phyloP scores from a whole-genome alignment of 2,888 invertebrate species.

The Dasypogon diadema region DNA sequence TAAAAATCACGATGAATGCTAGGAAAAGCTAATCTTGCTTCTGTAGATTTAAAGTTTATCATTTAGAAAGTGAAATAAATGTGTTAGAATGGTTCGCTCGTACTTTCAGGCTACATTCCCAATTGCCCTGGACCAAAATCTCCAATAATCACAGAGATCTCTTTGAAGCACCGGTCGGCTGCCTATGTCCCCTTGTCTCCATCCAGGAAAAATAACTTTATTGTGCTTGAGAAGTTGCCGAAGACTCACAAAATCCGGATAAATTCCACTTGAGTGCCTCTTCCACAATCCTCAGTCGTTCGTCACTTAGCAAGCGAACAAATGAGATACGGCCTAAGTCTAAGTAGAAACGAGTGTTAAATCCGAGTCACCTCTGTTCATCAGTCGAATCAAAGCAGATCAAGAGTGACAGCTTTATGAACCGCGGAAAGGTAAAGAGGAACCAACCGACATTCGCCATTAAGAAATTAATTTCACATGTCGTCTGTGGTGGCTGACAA shows the following conservation, averaged over 20 bases:
- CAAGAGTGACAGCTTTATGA: conserved; percentile 13
- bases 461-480: neutral
- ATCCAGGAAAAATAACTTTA: neutral
- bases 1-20: conserved; percentile 52
- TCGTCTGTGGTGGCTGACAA: neutral
- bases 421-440: neutral
- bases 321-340: conserved; percentile 19
- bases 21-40: no score
- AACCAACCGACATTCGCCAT: neutral
- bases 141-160: neutral
- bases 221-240: neutral
- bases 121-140: neutral
- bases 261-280: conserved; percentile 36
- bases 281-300: neutral
- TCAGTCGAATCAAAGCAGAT: conserved; percentile 20
- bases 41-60: neutral
- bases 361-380: conserved; percentile 16
- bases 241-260: conserved; percentile 15
- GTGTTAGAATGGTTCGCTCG: neutral
- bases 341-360: conserved; percentile 36
- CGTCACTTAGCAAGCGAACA: conserved; percentile 13
- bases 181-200: neutral
- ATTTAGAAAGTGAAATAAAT: neutral
- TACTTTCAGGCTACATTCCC: no score
- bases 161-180: conserved; percentile 28